These are phyloP conservation scores for Pedicia rivosa DNA, from an alignment of 2,888 invertebrate genomes.

Conservation along the genomic window DNA sequence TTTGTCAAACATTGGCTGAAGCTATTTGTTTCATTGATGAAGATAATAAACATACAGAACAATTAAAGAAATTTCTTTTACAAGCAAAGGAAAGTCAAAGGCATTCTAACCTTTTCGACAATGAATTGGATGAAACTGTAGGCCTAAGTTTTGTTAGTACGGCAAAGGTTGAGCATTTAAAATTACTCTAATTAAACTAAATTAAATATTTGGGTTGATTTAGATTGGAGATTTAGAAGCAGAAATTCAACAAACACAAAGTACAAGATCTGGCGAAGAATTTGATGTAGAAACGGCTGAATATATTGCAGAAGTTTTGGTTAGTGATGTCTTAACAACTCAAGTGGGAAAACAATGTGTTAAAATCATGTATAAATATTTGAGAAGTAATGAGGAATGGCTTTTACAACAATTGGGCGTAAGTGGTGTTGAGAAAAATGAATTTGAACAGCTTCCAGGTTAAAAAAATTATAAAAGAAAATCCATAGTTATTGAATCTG, in stretches of 20 bases:
- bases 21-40: slow-evolving; percentile 66
- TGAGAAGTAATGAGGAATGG: slow-evolving; percentile 52
- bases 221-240: slow-evolving; percentile 10
- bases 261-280: slow-evolving; percentile 23
- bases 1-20: slow-evolving; percentile 59
- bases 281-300: slow-evolving; percentile 32
- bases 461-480: slow-evolving; percentile 24
- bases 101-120: slow-evolving; percentile 25
- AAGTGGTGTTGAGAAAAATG: slow-evolving; percentile 23
- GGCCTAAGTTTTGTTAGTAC: slow-evolving; percentile 26
- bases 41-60: slow-evolving; percentile 61
- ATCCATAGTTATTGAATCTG: slow-evolving; percentile 44
- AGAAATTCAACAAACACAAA: slow-evolving; percentile 13
- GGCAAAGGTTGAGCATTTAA: slow-evolving; percentile 23
- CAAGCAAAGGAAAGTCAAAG: slow-evolving; percentile 34
- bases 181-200: no score
- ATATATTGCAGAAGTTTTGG: slow-evolving; percentile 37
- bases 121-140: slow-evolving; percentile 22
- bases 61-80: slow-evolving; percentile 46
- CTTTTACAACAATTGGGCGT: slow-evolving; percentile 41
- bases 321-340: slow-evolving; percentile 45
- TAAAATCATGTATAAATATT: slow-evolving; percentile 54
- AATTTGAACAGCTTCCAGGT: slow-evolving; percentile 25
- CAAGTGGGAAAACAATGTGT: slow-evolving; percentile 39
- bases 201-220: not conserved